Evolutionary conservation across 2,888 invertebrate species (phyloP), one percentile per base, ranked within the genome.

Genomic region (Leptinotarsa peninsularis): DNA sequence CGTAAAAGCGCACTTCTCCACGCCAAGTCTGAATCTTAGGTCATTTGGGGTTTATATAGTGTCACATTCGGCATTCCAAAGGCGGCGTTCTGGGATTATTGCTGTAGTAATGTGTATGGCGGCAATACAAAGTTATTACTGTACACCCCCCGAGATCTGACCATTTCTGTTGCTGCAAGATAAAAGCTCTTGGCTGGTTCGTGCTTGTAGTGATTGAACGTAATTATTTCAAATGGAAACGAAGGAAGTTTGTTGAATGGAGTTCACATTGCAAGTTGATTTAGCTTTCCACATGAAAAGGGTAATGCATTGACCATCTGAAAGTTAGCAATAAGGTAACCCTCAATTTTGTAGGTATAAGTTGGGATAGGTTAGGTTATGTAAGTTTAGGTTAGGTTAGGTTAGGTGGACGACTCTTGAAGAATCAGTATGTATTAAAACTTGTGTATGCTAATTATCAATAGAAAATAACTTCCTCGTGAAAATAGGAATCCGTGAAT

Each of bases 31-130:
- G 4, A 58, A 23, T 58, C 58, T 23, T 58, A 14, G 58, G 58
- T 15, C 58, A 58, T 58, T 58, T 58, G 58, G 58, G 58, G 58
- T 58, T 58, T 58, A 58, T 58, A 58, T 58, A 23, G 58, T 58
- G 58, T 23, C 21, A 75, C 75, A 77, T 77, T 71, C 73, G 63
- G 77, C 73, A 77, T 71, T 75, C 66, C 75, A 77, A 75, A 77
- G 75, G 73, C 75, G 71, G 71, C 73, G 72, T 75, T 75, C 72
- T 72, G 72, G 23, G 66, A 72, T 69, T 76, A 78, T 72, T 72
- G 76, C 56, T 71, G 72, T 33, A 66, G 74, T 75, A 78, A 72
- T 75, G 78, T 67, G 58, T 78, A 75, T 76, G 70, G 78, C 49
- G 74, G 75, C 67, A 69, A 56, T 67, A 23, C 27, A 23, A 21